phyloP scores from a whole-genome alignment of 2,888 invertebrate species.

The Perithous albicinctus region DNA sequence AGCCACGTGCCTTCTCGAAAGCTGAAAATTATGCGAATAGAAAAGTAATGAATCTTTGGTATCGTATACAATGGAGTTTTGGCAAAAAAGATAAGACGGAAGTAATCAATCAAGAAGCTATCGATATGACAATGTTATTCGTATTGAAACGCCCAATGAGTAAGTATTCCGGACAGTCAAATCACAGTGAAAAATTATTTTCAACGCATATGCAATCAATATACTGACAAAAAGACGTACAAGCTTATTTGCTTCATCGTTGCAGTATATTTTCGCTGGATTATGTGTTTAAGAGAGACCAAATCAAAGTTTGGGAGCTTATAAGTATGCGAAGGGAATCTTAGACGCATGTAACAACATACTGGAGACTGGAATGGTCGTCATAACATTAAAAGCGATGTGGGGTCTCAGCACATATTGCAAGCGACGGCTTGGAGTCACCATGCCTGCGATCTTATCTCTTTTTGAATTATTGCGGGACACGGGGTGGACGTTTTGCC shows the following conservation, averaged over 20 bases:
- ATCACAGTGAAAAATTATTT: neutral
- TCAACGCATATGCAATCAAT: neutral
- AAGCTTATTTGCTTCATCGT: neutral
- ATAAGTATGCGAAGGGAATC: conserved; percentile 27
- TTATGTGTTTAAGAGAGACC: neutral
- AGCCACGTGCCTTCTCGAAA: conserved; percentile 89
- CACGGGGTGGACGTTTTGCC: conserved; percentile 59
- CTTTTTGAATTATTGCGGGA: conserved; percentile 66
- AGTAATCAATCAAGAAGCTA: neutral
- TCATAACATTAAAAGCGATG: conserved; percentile 60
- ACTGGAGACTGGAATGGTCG: conserved; percentile 23
- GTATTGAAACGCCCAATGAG: neutral
- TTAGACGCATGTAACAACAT: conserved; percentile 42
- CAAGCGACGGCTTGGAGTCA: conserved; percentile 41
- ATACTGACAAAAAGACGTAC: neutral
- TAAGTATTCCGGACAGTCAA: neutral
- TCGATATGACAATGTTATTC: neutral
- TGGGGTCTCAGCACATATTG: conserved; percentile 61
- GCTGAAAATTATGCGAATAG: conserved; percentile 83
- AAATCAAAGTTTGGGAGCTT: conserved; percentile 18
- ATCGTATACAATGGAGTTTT: neutral
- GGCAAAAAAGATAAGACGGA: neutral
- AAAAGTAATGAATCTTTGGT: neutral
- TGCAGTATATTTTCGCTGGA: neutral
- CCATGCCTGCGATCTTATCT: conserved; percentile 69